A percentile compares a stretch with the other conserved stretches of the same genome.
Conservation (phyloP, 2,797 vertebrate genomes). For the Scleropages formosus region DNA sequence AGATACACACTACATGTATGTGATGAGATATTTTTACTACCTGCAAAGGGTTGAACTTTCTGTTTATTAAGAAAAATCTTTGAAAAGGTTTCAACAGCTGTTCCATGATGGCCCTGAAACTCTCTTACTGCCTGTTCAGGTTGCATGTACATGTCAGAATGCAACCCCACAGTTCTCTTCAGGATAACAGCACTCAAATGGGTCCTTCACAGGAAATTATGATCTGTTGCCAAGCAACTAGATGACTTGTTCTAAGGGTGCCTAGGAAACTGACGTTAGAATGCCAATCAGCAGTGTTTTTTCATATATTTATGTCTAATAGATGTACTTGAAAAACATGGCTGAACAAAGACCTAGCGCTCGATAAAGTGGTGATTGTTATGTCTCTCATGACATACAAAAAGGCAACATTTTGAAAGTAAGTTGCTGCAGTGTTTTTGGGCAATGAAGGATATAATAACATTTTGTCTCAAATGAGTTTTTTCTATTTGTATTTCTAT, state of each 20-base stretch:
- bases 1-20: not conserved
- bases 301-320: conserved; percentile 23
- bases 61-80: conserved; percentile 13
- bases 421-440: not conserved
- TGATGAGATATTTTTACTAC: not conserved
- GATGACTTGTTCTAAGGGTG: conserved; percentile 46
- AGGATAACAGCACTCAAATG: conserved; percentile 69
- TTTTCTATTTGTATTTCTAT: not conserved
- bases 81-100: conserved; percentile 47
- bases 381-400: not conserved
- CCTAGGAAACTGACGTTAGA: conserved; percentile 27
- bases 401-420: not conserved
- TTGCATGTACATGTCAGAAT: conserved; percentile 14
- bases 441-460: not conserved
- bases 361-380: not conserved
- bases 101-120: conserved; percentile 30
- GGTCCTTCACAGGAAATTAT: conserved; percentile 71
- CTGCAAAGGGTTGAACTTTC: not conserved
- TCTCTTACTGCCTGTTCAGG: conserved; percentile 36
- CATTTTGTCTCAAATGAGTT: not conserved
- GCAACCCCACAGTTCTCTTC: conserved; percentile 42
- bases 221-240: conserved; percentile 58
- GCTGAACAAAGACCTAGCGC: conserved; percentile 3
- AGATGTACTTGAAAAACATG: not conserved
- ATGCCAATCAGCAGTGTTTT: conserved; percentile 44